phyloP scores from a whole-genome alignment of 1,140 invertebrate genomes.

The Anagrus nilaparvatae region DNA sequence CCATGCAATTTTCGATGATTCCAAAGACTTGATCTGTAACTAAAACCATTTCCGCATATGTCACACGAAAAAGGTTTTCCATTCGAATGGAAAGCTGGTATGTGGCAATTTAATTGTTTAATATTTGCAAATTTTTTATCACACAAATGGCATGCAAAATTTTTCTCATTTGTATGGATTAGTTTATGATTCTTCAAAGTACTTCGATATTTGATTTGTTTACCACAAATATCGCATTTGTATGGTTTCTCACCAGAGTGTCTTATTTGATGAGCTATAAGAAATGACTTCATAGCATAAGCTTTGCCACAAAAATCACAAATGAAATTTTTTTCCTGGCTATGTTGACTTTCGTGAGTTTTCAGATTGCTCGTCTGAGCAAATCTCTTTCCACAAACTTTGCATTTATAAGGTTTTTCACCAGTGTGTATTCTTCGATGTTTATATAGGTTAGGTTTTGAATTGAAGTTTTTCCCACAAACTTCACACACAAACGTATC shows the following conservation, averaged over 20 bases:
- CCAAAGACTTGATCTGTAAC: too few relatives aligned
- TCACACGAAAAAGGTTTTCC: too few relatives aligned
- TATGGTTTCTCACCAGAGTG: slow-evolving; percentile 75
- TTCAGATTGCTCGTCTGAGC: slow-evolving; percentile 51
- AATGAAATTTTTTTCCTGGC: slow-evolving; percentile 57
- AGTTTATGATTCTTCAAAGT: slow-evolving; percentile 41
- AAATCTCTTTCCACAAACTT: slow-evolving; percentile 41
- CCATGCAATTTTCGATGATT: too few relatives aligned
- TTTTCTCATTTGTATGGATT: slow-evolving; percentile 61
- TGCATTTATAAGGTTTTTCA: slow-evolving; percentile 40
- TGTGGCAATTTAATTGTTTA: too few relatives aligned
- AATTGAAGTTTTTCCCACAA: slow-evolving; percentile 51
- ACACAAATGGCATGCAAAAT: slow-evolving; percentile 62
- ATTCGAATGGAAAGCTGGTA: too few relatives aligned
- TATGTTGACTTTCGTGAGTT: slow-evolving; percentile 58
- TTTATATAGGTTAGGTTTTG: slow-evolving; percentile 46
- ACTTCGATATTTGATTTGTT: slow-evolving; percentile 49
- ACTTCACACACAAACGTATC: slow-evolving; percentile 44
- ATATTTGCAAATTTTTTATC: too few relatives aligned
- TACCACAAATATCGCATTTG: slow-evolving; percentile 68
- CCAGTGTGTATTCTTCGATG: slow-evolving; percentile 48
- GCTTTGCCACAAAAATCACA: slow-evolving; percentile 64
- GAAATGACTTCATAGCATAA: slow-evolving; percentile 55
- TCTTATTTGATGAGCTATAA: slow-evolving; percentile 60
- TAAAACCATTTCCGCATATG: too few relatives aligned